Percentiles rank a stretch among this genome's conserved stretches.
phyloP scores from a whole-genome alignment of 2,113 vertebrate species.

The Sphyrna mokarran region DNA sequence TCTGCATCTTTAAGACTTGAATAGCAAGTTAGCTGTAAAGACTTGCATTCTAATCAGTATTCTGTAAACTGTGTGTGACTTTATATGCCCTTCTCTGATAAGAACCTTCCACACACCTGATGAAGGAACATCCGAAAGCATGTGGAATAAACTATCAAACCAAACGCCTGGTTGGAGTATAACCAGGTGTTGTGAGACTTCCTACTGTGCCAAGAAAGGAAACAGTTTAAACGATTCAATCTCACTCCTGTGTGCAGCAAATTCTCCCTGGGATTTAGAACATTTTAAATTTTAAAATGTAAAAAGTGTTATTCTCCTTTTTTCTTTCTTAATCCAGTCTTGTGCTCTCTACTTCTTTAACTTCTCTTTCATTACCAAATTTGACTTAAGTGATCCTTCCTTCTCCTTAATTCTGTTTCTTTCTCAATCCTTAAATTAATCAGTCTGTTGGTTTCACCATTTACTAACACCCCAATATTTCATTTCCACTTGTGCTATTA shows the following conservation, averaged over 20 bases:
- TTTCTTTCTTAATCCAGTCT: background rate
- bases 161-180: too few species aligned
- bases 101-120: too few species aligned
- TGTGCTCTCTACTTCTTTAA: background rate
- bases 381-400: background rate
- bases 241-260: background rate
- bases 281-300: too few species aligned
- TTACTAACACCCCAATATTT: background rate
- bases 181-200: too few species aligned
- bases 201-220: too few species aligned
- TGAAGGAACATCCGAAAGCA: too few species aligned
- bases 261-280: background rate
- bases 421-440: background rate
- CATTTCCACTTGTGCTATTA: background rate
- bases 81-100: too few species aligned
- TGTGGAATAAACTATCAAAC: too few species aligned
- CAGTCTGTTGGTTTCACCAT: background rate
- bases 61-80: too few species aligned
- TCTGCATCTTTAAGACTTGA: too few species aligned
- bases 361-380: background rate
- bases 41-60: too few species aligned
- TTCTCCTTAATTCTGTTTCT: background rate
- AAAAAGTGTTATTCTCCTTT: background rate
- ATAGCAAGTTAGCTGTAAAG: too few species aligned
- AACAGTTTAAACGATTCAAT: background rate